phyloP scores from a whole-genome alignment of 2,888 invertebrate species.

The Trissonchulus latispiculum region DNA sequence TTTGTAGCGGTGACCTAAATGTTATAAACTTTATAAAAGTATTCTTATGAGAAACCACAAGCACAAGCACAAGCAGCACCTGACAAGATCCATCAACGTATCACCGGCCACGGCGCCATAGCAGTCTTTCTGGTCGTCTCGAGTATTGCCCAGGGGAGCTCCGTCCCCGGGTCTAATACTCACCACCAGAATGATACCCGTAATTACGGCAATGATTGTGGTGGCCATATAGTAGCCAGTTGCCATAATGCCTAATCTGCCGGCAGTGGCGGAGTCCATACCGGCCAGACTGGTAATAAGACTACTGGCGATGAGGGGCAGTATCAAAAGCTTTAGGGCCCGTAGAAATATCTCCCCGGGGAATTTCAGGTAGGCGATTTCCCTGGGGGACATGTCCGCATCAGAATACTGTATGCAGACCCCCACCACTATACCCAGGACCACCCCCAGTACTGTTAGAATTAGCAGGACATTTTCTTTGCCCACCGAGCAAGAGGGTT shows the following conservation, averaged over 20 bases:
- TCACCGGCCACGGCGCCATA: conserved; percentile 9
- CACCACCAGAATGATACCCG: conserved; percentile 24
- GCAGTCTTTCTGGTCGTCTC: neutral
- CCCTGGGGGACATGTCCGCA: neutral
- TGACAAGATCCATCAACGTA: conserved; percentile 17
- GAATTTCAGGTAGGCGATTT: neutral
- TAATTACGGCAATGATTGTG: conserved; percentile 23
- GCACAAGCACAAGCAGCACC: too few species aligned
- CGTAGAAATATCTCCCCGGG: conserved; percentile 25
- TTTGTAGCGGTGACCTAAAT: too few species aligned
- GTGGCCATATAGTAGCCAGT: conserved; percentile 24
- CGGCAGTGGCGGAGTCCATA: conserved; percentile 23
- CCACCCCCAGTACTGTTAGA: neutral
- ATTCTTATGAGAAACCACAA: too few species aligned
- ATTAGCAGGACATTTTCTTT: conserved; percentile 15
- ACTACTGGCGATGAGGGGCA: conserved; percentile 24
- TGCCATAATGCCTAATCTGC: conserved; percentile 22
- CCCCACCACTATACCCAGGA: conserved; percentile 18
- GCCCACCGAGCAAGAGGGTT: too few species aligned
- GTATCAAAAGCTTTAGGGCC: conserved; percentile 25
- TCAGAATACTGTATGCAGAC: conserved; percentile 5
- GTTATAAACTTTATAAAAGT: too few species aligned
- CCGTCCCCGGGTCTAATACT: conserved; percentile 22
- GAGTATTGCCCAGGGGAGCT: neutral
- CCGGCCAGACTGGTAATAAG: conserved; percentile 21